phyloP scores from a whole-genome alignment of 2,113 vertebrate genomes.

The Scartelaos histophorus region DNA sequence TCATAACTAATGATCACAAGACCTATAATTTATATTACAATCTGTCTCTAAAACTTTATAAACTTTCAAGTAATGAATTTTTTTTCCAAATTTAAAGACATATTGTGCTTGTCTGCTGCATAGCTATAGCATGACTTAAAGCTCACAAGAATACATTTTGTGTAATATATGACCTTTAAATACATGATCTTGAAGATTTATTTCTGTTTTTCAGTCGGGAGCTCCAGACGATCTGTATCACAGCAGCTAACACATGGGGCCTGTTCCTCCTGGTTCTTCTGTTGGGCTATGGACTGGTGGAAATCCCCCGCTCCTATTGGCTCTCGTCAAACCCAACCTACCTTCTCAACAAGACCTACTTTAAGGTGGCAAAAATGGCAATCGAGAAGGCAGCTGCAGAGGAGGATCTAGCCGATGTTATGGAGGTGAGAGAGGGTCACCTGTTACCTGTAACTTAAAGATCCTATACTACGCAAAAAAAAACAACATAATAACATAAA shows the following conservation, averaged over 20 bases:
- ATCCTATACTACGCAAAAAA: too few species aligned
- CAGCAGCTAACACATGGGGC: slow-evolving; percentile 94
- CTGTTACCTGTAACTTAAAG: background rate
- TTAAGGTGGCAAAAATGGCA: slow-evolving; percentile 89
- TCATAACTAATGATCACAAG: too few species aligned
- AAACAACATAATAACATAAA: too few species aligned
- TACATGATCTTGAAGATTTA: too few species aligned
- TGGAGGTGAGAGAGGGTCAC: slow-evolving; percentile 79
- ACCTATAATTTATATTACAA: too few species aligned
- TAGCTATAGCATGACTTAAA: too few species aligned
- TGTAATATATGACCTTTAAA: too few species aligned
- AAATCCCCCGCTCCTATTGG: slow-evolving; percentile 93
- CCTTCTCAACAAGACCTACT: slow-evolving; percentile 88
- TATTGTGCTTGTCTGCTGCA: too few species aligned
- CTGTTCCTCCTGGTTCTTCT: slow-evolving; percentile 91
- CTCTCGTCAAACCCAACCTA: slow-evolving; percentile 84
- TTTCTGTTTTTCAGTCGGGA: slow-evolving; percentile 75
- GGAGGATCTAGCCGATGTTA: slow-evolving; percentile 89
- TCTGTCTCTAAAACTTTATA: too few species aligned
- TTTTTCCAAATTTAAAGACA: too few species aligned
- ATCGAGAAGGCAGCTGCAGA: slow-evolving; percentile 89
- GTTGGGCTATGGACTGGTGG: slow-evolving; percentile 91
- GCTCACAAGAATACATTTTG: too few species aligned
- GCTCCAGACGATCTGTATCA: slow-evolving; percentile 90
- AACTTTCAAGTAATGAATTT: too few species aligned